These are phyloP conservation scores for Amphibalanus amphitrite DNA, from an alignment of 1,140 invertebrate species.

Conservation along the genomic window DNA sequence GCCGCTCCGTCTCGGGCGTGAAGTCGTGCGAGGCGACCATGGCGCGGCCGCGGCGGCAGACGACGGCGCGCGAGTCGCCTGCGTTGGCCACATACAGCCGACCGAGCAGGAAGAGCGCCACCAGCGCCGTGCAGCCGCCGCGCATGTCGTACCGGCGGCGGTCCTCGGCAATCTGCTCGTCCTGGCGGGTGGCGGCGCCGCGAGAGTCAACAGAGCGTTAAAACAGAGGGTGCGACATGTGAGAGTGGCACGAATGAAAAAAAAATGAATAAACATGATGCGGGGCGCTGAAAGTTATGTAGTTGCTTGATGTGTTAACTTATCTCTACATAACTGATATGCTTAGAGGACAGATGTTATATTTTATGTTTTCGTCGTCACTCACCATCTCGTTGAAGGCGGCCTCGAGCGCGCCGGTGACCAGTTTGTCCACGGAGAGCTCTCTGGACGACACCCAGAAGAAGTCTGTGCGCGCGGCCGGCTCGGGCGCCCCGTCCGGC, in stretches of 20 bases:
- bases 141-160: constrained; percentile 33
- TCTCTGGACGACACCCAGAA: constrained; percentile 25
- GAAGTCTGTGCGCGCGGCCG: not conserved
- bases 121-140: constrained; percentile 70
- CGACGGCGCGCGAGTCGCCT: constrained; percentile 60
- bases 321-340: too few species aligned
- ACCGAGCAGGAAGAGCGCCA: constrained; percentile 57
- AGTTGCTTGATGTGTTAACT: too few species aligned
- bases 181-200: constrained; percentile 22
- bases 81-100: constrained; percentile 76
- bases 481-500: constrained; percentile 12
- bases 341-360: too few species aligned
- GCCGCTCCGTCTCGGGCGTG: constrained; percentile 49
- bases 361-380: too few species aligned
- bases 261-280: too few species aligned
- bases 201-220: not conserved
- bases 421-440: constrained; percentile 39
- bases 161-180: constrained; percentile 44
- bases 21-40: constrained; percentile 47
- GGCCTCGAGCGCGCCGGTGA: constrained; percentile 49
- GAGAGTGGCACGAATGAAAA: too few species aligned
- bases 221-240: too few species aligned
- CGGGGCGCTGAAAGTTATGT: too few species aligned
- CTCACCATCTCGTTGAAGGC: constrained; percentile 52
- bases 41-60: constrained; percentile 32